Base-by-base conservation (phyloP, 1,140 invertebrate species). In the Chymomyza costata region DNA sequence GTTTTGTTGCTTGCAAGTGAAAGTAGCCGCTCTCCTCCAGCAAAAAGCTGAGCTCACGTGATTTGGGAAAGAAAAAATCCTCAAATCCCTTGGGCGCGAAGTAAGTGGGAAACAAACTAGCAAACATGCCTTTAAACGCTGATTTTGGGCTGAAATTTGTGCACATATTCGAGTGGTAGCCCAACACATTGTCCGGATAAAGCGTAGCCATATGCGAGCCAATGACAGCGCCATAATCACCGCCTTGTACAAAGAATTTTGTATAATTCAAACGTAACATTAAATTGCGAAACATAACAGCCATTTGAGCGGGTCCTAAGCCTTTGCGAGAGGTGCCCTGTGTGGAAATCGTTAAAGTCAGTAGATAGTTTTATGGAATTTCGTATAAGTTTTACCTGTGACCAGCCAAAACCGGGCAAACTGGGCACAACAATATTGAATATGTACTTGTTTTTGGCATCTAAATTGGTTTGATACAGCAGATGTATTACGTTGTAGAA, bases 1-100 rank as follows among this genome's bases (percentile, higher is more conserved):
- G 96, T 84, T 96, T 97, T 0, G 94, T 95, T 1, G 93, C 88
- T 85, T 97, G 95, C 25, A 97, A 67, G 81, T 95, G 93, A 44
- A 93, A 73, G 65, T 97, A 97, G 5, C 95, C 96, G 30, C 84
- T 85, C 86, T 96, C 94, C 67, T 90, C 87, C 0, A 95, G 6
- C 0, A 93, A 2, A 49, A 64, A 65, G 5, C 57, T 48, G 0
- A 89, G 86, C 3, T 88, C 70, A 3, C 89, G 65, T 0, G 73
- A 85, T 15, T 93, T 50, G 1, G 93, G 93, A 66, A 92, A 93
- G 64, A 92, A 86, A 71, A 87, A 90, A 6, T 89, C 84, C 11
- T 87, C 65, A 35, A 88, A 86, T 58, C 88, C 86, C 1, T 87
- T 84, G 3, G 89, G 89, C 6, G 90, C 86, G 2, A 93, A 85